Evolutionary conservation across 1,140 invertebrate species (phyloP).

Genomic region (Neomicropteryx cornuta): DNA sequence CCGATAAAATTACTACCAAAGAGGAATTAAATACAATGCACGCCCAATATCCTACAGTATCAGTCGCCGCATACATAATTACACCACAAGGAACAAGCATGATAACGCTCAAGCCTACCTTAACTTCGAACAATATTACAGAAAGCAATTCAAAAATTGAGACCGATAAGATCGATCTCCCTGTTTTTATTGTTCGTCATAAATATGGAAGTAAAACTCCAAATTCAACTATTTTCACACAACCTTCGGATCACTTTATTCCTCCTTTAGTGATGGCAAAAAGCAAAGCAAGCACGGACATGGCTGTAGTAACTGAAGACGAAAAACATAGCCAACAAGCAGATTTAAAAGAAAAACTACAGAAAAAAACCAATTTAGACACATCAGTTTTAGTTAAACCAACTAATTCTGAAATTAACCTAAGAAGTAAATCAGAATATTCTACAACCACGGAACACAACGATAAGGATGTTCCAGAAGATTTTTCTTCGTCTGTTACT

Average conservation of each 20-base stretch:
- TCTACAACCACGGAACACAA: no score
- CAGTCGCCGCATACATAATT: background rate
- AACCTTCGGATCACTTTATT: conserved; percentile 38
- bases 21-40: no score
- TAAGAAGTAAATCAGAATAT: no score
- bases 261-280: conserved; percentile 40
- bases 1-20: no score
- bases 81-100: background rate
- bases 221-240: conserved; percentile 35
- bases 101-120: background rate
- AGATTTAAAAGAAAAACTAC: no score
- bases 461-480: no score
- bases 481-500: no score
- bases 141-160: conserved; percentile 24
- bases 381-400: no score
- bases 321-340: conserved; percentile 35
- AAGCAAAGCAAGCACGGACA: conserved; percentile 35
- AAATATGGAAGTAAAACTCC: conserved; percentile 22
- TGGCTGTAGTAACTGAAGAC: conserved; percentile 35
- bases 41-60: conserved; percentile 14
- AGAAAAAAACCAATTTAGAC: no score
- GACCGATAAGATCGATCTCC: no score
- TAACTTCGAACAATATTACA: conserved; percentile 16
- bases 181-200: conserved; percentile 19
- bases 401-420: no score